phyloP scores from a whole-genome alignment of 2,113 vertebrate species.

The Podarcis cretensis region DNA sequence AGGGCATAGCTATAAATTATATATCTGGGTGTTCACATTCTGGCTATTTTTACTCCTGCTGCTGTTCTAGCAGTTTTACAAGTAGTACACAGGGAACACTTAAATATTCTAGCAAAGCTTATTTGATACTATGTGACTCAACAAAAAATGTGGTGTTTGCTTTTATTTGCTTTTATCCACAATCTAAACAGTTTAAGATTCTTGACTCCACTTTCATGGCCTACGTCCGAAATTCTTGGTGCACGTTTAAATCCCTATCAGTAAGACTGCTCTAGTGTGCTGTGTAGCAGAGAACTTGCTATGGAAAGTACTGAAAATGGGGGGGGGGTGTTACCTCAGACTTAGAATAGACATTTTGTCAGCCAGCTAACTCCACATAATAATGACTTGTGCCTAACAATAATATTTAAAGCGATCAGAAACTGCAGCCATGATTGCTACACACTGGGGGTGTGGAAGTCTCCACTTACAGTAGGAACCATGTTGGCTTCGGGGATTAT shows the following conservation, averaged over 20 bases:
- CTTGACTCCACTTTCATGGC: background rate
- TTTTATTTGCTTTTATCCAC: background rate
- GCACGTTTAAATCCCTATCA: background rate
- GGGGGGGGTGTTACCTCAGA: background rate
- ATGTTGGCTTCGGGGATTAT: background rate
- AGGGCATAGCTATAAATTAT: slow-evolving; percentile 22
- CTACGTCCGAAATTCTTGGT: slow-evolving; percentile 7
- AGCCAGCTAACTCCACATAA: too few species aligned
- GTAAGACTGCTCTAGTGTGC: background rate
- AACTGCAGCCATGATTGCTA: background rate
- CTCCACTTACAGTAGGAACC: background rate
- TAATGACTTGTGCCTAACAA: background rate
- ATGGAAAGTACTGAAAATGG: background rate
- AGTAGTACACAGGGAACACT: background rate
- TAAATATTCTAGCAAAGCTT: background rate
- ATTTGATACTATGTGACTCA: slow-evolving; percentile 5
- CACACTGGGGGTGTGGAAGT: background rate
- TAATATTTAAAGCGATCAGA: background rate
- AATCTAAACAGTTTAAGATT: background rate
- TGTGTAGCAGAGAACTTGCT: background rate
- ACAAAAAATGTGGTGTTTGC: slow-evolving; percentile 14
- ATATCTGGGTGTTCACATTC: background rate
- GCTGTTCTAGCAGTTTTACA: slow-evolving; percentile 29
- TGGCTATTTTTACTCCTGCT: background rate
- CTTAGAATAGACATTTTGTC: background rate